phyloP scores from a whole-genome alignment of 2,113 vertebrate species.

The Trochalopteron elliotii region DNA sequence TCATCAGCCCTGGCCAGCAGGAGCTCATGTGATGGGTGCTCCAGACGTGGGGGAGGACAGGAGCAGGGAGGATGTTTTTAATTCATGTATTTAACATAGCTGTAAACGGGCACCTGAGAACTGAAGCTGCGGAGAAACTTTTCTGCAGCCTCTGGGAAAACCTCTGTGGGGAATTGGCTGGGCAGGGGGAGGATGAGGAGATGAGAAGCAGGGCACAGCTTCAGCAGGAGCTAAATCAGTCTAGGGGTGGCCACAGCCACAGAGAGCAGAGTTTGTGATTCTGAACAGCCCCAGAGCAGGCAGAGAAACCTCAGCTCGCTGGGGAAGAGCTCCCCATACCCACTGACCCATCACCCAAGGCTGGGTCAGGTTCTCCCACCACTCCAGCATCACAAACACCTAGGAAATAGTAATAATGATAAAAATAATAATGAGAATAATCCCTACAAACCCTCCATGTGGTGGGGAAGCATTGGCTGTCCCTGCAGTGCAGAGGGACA shows the following conservation, averaged over 20 bases:
- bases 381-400: neutral
- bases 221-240: neutral
- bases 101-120: slow-evolving; percentile 11
- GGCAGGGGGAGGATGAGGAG: neutral
- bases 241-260: neutral
- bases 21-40: slow-evolving; percentile 11
- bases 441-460: rapidly evolving
- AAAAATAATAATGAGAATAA: neutral
- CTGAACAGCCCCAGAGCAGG: neutral
- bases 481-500: neutral
- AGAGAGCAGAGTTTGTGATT: neutral
- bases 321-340: neutral
- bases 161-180: neutral
- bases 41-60: slow-evolving; percentile 14
- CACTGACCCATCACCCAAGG: neutral
- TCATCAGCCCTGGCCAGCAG: slow-evolving; percentile 8
- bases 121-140: neutral
- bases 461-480: neutral
- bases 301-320: neutral
- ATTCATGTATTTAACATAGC: slow-evolving; percentile 3
- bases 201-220: neutral
- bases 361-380: neutral
- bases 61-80: slow-evolving; percentile 16
- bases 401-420: neutral
- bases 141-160: slow-evolving; percentile 4